phyloP scores from a whole-genome alignment of 2,888 invertebrate species.

The Mythimna vitellina region DNA sequence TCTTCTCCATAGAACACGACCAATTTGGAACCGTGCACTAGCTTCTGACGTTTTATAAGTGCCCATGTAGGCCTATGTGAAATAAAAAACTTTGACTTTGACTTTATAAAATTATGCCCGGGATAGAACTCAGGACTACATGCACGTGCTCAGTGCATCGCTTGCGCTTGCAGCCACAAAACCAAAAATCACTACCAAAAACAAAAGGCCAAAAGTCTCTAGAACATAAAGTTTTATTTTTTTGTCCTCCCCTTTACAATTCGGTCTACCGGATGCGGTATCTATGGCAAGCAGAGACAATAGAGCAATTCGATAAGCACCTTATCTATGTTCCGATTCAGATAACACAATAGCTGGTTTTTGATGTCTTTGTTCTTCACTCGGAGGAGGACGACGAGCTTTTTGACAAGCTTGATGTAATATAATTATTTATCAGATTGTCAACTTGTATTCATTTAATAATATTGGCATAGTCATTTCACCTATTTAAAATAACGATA shows the following conservation, averaged over 20 bases:
- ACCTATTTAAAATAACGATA: too few relatives aligned
- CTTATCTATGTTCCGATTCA: slow-evolving; percentile 79
- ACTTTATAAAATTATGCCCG: background rate
- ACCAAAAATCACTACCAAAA: background rate
- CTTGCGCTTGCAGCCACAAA: background rate
- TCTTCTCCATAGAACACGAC: too few relatives aligned
- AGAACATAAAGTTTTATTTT: slow-evolving; percentile 6
- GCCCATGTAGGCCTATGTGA: too few relatives aligned
- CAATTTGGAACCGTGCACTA: too few relatives aligned
- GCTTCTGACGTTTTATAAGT: too few relatives aligned
- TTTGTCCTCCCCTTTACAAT: slow-evolving; percentile 50
- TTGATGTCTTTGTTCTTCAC: slow-evolving; percentile 64
- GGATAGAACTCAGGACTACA: background rate
- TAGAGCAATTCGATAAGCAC: slow-evolving; percentile 80
- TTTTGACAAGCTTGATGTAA: slow-evolving; percentile 17
- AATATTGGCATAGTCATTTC: too few relatives aligned
- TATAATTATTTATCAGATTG: background rate
- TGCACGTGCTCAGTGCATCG: background rate
- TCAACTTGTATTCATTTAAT: background rate
- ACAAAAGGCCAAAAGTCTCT: slow-evolving; percentile 12
- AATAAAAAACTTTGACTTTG: too few relatives aligned
- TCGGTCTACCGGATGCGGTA: slow-evolving; percentile 74
- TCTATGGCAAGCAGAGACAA: slow-evolving; percentile 77
- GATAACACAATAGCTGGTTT: slow-evolving; percentile 77
- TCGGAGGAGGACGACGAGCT: slow-evolving; percentile 28